Conservation (phyloP, 2,113 vertebrate genomes). For the Scatophagus argus region DNA sequence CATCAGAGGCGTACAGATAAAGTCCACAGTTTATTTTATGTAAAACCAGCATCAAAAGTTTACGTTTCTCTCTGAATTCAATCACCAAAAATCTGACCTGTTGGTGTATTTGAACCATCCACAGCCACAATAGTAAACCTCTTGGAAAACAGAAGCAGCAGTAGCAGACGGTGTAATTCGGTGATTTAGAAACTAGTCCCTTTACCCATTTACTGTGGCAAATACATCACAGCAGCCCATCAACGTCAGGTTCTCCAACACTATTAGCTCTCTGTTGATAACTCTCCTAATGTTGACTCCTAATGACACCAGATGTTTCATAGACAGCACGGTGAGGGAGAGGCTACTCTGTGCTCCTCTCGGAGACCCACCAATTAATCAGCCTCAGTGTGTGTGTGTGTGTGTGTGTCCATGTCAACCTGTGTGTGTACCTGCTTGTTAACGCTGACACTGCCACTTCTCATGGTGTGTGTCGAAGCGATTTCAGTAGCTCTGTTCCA, state of each 20-base stretch:
- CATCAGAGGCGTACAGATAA: not conserved
- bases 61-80: not conserved
- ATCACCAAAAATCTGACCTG: not conserved
- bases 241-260: conserved; percentile 34
- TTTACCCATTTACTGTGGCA: not conserved
- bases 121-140: conserved; percentile 12
- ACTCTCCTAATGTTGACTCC: conserved; percentile 37
- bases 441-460: conserved; percentile 34
- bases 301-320: conserved; percentile 61
- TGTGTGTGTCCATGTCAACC: conserved; percentile 7
- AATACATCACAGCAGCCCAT: conserved; percentile 22
- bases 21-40: not conserved
- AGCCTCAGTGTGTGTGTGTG: conserved; percentile 10
- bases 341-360: conserved; percentile 39
- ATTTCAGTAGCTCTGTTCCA: conserved; percentile 50
- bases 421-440: conserved; percentile 25
- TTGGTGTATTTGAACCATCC: conserved; percentile 3
- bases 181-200: conserved; percentile 12
- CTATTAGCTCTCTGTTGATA: conserved; percentile 33
- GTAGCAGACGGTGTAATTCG: conserved; percentile 13
- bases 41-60: not conserved
- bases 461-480: conserved; percentile 40
- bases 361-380: conserved; percentile 51
- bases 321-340: conserved; percentile 23
- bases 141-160: not conserved